Evolutionary conservation across 2,113 vertebrate species (phyloP), one percentile per base, ranked within the genome.

Genomic region (Nymphicus hollandicus): DNA sequence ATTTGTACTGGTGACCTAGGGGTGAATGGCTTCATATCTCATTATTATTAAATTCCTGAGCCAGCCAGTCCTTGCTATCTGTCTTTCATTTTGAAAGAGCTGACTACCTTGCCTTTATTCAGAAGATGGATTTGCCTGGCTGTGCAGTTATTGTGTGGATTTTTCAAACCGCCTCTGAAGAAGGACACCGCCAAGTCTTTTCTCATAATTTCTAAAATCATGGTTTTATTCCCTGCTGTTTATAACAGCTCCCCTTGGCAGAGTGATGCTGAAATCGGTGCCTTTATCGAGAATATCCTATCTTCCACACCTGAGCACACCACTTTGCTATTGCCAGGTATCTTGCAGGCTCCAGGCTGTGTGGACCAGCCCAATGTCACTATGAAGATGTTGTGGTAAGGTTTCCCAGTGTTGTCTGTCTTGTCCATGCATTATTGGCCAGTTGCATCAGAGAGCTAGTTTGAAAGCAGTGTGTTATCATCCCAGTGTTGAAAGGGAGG

Each of bases 11-110:
- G 95, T 91, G 95, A 97, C 94, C 91, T 82, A 89, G 91, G 87
- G 80, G 80, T 80, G 91, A 95, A 95, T 92, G 85, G 92, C 89
- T 97, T 93, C 79, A 93, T 96, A 95, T 96, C 96, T 97, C 96
- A 97, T 97, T 96, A 97, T 95, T 96, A 97, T 91, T 95, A 94
- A 95, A 93, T 86, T 96, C 87, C 93, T 87, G 80, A 97, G 93
- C 87, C 77, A 96, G 79, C 15, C 77, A 89, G 95, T 95, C 96
- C 77, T 95, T 81, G 89, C 95, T 95, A 91, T 96, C 87, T 92
- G 73, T 88, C 92, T 97, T 95, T 95, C 96, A 90, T 89, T 97
- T 96, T 96, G 95, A 95, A 96, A 96, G 56, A 96, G 94, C 93
- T 95, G 95, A 93, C 92, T 95, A 74, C 8, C 80, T 89, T 83